Evolutionary conservation across 2,113 vertebrate genomes (phyloP), one percentile per base, ranked within the genome.

Genomic region (Microtus ochrogaster): DNA sequence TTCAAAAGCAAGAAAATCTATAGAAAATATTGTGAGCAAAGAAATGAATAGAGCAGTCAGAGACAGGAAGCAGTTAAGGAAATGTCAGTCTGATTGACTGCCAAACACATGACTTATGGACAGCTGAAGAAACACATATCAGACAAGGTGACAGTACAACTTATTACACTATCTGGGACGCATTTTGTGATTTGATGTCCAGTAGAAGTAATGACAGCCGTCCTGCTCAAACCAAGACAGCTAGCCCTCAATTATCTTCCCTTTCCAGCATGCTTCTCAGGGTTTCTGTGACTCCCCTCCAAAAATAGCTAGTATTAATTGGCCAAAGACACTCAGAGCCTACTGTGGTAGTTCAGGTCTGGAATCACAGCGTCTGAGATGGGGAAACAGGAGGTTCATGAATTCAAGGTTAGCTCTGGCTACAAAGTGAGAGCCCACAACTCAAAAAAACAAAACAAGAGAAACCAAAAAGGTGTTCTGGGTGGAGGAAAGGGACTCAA

Each of bases 81-180:
- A 88, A 87, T 78, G 17, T 90, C 91, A 77, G 68, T 94, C 47
- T 96, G 36, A 84, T 81, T 92, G 93, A 81, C 68, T 77, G 33
- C 63, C 73, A 96, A 89, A 96, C 26, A 91, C 7, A n/a, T 22
- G 85, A 78, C 39, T 76, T 11, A 92, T 10, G 91, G 89, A 95
- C 12, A 70, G 36, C 30, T 44, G 6, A 77, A 81, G 39, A 63
- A 41, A 92, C 52, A 83, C 12, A 26, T 33, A 83, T 86, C 79
- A 97, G 95, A 10, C 24, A 82, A 55, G 30, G 30, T 63, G 73
- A 74, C 17, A 55, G 0, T 74, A 14, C 52, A 94, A 68, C 21
- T 83, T 33, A 93, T 88, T 78, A 83, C 12, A 52, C 28, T 28
- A 77, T 52, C 61, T 79, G 74, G 63, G 91, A 73, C 1, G 65